Base-by-base conservation (phyloP, 2,797 vertebrate species). In the Sebastes wilsoni region DNA sequence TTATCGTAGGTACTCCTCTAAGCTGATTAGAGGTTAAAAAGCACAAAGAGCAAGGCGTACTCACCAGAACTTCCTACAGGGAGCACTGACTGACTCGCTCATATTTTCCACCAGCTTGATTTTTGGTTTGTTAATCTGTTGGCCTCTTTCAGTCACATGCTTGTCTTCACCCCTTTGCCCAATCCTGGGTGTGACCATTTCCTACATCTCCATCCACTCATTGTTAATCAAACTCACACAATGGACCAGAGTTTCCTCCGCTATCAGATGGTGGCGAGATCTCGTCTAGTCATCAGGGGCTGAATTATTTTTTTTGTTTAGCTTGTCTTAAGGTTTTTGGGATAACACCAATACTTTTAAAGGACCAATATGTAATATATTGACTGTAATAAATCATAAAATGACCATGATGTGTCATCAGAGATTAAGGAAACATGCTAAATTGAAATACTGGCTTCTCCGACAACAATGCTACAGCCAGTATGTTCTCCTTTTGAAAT, bases 191-290 rank as follows among this genome's bases (percentile, higher is more conserved):
- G 83, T 72, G 83, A 88, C 79, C 56, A 16, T 81, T 93, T 91
- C 91, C 93, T 84, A 42, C 22, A n/a, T 73, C 90, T 89, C 83
- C 65, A 80, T 87, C 82, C 80, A 75, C 86, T 82, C 68, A 22
- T 32, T 56, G 77, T 88, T 85, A 86, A 89, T 92, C 62, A 78
- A 59, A 79, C 78, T 82, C 52, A 11, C 72, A 92, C 93, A 94
- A 90, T 92, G 75, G 85, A 66, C 34, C 92, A 80, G 70, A 85
- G 80, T 79, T 93, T 92, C 87, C 91, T 89, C 75, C 77, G 71
- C 65, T 71, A 71, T 88, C 88, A 87, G 68, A 86, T 66, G n/a
- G 34, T 11, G 73, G 25, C 8, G 5, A 71, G 32, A 89, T 88
- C 82, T 86, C 66, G 71, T 92, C 86, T 82, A 79, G 88, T 91